A percentile compares a stretch with the other conserved stretches of the same genome.
phyloP scores from a whole-genome alignment of 2,888 invertebrate species.

The Euphydryas editha region DNA sequence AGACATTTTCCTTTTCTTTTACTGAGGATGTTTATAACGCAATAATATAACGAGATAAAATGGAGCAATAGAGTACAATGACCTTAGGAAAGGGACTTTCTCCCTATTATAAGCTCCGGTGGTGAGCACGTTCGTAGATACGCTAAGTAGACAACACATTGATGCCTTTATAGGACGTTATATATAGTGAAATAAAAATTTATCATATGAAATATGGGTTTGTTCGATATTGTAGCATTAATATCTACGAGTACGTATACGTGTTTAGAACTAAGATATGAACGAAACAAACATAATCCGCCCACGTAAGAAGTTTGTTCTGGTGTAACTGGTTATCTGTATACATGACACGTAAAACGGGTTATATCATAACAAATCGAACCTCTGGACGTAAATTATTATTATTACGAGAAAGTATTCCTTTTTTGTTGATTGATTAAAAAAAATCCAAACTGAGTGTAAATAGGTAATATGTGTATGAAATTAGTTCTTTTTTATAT shows the following conservation, averaged over 20 bases:
- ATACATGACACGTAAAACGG: constrained; percentile 13
- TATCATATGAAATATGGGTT: neutral
- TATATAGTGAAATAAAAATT: neutral
- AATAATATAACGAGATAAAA: constrained; percentile 21
- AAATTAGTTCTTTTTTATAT: too few relatives aligned
- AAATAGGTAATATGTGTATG: too few relatives aligned
- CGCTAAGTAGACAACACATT: constrained; percentile 16
- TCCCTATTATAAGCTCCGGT: constrained; percentile 28
- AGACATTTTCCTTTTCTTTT: neutral
- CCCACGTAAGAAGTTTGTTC: constrained; percentile 37
- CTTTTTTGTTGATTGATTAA: neutral
- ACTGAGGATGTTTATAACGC: constrained; percentile 1
- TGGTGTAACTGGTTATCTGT: constrained; percentile 34
- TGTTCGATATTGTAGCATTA: neutral
- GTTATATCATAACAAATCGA: constrained; percentile 5
- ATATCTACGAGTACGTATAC: neutral
- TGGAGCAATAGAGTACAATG: constrained; percentile 24
- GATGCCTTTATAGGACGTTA: neutral
- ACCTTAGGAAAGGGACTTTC: constrained; percentile 33
- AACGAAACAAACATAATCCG: constrained; percentile 26
- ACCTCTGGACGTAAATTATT: neutral
- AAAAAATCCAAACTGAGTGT: too few relatives aligned
- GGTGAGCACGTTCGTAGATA: constrained; percentile 22
- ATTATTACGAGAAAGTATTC: neutral
- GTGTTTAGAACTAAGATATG: constrained; percentile 15